Conservation (phyloP, 2,888 invertebrate species). For the Proisotoma minuta region DNA sequence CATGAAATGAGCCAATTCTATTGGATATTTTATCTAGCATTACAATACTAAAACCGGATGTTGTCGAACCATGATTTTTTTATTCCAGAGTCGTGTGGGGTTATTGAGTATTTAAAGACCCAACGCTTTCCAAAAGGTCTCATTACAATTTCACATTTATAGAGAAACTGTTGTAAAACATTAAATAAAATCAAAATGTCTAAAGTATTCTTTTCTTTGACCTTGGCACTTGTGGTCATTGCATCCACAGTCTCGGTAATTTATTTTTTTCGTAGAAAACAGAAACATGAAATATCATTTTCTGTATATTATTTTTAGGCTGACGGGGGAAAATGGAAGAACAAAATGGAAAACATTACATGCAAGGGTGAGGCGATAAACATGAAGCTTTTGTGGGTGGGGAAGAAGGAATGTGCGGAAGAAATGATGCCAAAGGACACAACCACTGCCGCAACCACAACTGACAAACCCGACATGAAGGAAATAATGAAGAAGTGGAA, state of each 20-base stretch:
- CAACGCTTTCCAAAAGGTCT: too few species aligned
- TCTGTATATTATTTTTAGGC: too few species aligned
- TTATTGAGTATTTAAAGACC: too few species aligned
- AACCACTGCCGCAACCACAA: neutral
- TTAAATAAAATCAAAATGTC: too few species aligned
- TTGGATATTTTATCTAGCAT: too few species aligned
- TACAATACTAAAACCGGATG: too few species aligned
- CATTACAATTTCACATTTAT: too few species aligned
- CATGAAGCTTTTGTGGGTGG: conserved; percentile 12
- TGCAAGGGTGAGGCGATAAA: conserved; percentile 28
- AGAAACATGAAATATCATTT: neutral
- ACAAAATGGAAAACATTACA: conserved; percentile 21
- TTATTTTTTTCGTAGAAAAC: too few species aligned
- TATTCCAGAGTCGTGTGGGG: too few species aligned
- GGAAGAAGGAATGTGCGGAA: conserved; percentile 20
- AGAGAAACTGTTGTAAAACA: too few species aligned
- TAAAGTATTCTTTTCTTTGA: neutral
- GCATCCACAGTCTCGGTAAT: neutral
- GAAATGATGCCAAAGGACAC: conserved; percentile 26
- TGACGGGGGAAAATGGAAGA: conserved; percentile 12
- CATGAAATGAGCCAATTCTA: too few species aligned
- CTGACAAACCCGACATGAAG: neutral
- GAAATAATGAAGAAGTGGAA: neutral
- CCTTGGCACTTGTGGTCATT: neutral
- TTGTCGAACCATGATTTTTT: too few species aligned